Conservation (phyloP, 1,140 invertebrate genomes). For the Drosophila bocqueti region DNA sequence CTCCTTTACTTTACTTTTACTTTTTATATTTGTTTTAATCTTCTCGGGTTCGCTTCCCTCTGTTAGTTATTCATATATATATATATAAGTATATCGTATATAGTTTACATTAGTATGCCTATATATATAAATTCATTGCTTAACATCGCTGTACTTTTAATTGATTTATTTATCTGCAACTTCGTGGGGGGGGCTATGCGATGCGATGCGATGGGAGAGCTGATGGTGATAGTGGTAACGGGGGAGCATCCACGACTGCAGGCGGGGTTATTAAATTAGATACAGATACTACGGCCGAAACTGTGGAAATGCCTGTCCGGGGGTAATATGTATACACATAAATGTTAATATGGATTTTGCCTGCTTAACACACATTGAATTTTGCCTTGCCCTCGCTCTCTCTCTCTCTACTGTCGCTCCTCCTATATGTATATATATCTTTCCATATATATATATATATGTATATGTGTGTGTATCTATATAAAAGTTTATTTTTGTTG, state of each 20-base stretch:
- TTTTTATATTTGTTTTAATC: constrained; percentile 5
- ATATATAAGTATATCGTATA: constrained; percentile 68
- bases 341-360: constrained; percentile 17
- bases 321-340: constrained; percentile 26
- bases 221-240: constrained; percentile 3
- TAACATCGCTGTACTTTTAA: constrained; percentile 71
- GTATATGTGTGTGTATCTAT: constrained; percentile 59
- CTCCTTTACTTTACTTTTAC: background rate
- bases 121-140: constrained; percentile 78
- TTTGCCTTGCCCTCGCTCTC: constrained; percentile 14
- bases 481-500: constrained; percentile 71
- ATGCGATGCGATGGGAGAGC: background rate
- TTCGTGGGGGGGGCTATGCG: background rate
- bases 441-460: constrained; percentile 32
- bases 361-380: constrained; percentile 12
- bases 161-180: constrained; percentile 34
- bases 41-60: constrained; percentile 23
- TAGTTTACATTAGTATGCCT: constrained; percentile 77
- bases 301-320: constrained; percentile 6
- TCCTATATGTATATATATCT: constrained; percentile 23
- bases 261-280: constrained; percentile 34
- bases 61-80: constrained; percentile 41
- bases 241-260: background rate
- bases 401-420: constrained; percentile 1
- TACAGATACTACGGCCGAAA: constrained; percentile 35